Conservation (phyloP, 2,113 vertebrate genomes). For the Vidua chalybeata region DNA sequence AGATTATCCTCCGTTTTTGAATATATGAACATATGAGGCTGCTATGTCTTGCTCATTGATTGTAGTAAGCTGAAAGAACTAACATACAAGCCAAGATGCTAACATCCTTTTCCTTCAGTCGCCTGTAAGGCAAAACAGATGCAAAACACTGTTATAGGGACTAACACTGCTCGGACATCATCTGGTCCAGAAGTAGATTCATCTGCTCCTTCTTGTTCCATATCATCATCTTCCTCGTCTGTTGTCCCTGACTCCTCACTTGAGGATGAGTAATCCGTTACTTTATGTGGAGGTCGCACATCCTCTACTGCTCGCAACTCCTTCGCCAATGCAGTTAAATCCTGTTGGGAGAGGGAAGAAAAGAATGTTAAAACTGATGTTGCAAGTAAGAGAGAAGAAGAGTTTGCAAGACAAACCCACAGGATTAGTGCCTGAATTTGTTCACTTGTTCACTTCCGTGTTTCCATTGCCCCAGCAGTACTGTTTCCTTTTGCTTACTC, state of each 20-base stretch:
- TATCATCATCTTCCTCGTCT: conserved; percentile 95
- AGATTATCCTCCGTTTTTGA: neutral
- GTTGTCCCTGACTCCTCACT: conserved; percentile 97
- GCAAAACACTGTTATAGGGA: conserved; percentile 1
- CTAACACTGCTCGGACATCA: conserved; percentile 91
- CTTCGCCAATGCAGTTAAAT: conserved; percentile 94
- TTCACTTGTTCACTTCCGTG: neutral
- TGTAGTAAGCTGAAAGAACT: neutral
- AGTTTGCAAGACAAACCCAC: neutral
- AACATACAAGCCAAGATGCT: neutral
- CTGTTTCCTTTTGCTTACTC: neutral
- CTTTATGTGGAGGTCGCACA: conserved; percentile 92
- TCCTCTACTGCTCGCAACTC: conserved; percentile 95
- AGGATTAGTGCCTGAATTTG: fast-evolving
- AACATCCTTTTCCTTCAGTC: neutral
- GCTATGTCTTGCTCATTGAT: neutral
- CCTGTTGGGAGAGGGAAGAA: conserved; percentile 66
- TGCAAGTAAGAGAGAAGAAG: neutral
- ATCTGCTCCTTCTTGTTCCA: conserved; percentile 92
- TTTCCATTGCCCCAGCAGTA: neutral
- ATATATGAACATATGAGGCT: neutral
- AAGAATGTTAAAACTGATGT: neutral
- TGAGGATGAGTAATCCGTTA: conserved; percentile 96
- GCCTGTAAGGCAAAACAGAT: neutral
- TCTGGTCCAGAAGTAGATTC: conserved; percentile 94